Evolutionary conservation across 2,113 vertebrate genomes (phyloP), one percentile per base, ranked within the genome.

Genomic region (Pseudopodoces humilis): DNA sequence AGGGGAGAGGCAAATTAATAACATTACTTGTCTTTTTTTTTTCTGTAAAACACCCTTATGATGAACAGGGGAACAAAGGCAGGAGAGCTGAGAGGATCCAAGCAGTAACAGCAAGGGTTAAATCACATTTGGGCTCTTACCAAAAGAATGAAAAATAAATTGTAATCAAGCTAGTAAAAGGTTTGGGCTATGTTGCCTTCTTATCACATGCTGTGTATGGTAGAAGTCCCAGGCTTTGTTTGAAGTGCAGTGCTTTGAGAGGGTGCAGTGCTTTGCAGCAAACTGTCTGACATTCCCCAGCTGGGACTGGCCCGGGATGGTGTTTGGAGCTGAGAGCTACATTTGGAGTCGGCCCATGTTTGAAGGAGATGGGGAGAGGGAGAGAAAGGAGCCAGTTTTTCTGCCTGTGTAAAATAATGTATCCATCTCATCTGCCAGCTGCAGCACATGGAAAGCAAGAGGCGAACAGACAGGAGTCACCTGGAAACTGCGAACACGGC

Each of bases 151-250:
- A 92, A 89, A 79, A 88, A 39, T 75, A 80, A 82, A 78, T 63
- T 72, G 39, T 83, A 83, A 71, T 81, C 78, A 47, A 80, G 62
- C 70, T 78, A 59, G 75, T 63, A 53, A 59, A 92, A 91, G 89
- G 56, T 58, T 86, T 79, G 95, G 85, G 33, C 3, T 24, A 6
- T 39, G 27, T 41, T 43, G 72, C 18, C 0, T 90, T 79, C 79
- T 4, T 60, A 49, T 91, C 75, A 18, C 17, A 39, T 46, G 49
- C 74, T 78, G 88, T 81, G 47, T 86, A 86, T 91, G 89, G 53
- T 62, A 93, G 31, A 94, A 95, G 92, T 83, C 88, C 10, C 88
- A 88, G 80, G 83, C 83, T 96, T 95, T 95, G 74, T 90, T 95
- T 96, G 94, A 97, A 94, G 90, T 75, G 30, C 56, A 52, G 56